These are phyloP conservation scores for Diplodus sargus DNA, from an alignment of 2,797 vertebrate genomes.

Conservation along the genomic window DNA sequence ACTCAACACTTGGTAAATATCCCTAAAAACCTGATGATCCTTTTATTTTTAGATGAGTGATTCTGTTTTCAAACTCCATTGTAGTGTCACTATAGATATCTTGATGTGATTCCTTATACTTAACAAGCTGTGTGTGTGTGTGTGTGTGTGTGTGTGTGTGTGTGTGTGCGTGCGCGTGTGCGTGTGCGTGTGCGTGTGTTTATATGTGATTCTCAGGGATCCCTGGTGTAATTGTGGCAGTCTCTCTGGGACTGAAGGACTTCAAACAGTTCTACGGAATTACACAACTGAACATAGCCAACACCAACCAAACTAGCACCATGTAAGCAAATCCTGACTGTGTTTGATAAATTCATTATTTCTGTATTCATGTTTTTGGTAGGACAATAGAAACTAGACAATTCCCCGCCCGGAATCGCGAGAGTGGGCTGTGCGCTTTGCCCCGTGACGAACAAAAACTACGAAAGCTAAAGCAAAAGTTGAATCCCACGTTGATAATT, in stretches of 20 bases:
- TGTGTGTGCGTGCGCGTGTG: conserved; percentile 19
- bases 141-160: conserved; percentile 20
- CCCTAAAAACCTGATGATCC: not conserved
- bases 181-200: conserved; percentile 4
- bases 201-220: conserved; percentile 65
- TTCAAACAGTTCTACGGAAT: conserved; percentile 72
- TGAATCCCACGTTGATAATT: too few species aligned
- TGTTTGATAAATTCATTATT: too few species aligned
- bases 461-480: too few species aligned
- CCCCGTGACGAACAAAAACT: too few species aligned
- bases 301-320: conserved; percentile 53
- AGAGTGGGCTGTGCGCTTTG: too few species aligned
- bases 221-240: conserved; percentile 71
- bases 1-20: too few species aligned
- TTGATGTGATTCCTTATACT: not conserved
- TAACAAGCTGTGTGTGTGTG: conserved; percentile 3
- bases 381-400: too few species aligned
- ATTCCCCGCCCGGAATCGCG: too few species aligned
- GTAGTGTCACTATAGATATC: too few species aligned
- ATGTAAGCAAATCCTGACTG: conserved; percentile 64
- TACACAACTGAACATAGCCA: conserved; percentile 28
- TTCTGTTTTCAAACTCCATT: not conserved
- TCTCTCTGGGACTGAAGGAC: conserved; percentile 54
- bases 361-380: too few species aligned
- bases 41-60: too few species aligned